Evolutionary conservation across 2,113 vertebrate genomes (phyloP).

Genomic region (Arothron firmamentum): DNA sequence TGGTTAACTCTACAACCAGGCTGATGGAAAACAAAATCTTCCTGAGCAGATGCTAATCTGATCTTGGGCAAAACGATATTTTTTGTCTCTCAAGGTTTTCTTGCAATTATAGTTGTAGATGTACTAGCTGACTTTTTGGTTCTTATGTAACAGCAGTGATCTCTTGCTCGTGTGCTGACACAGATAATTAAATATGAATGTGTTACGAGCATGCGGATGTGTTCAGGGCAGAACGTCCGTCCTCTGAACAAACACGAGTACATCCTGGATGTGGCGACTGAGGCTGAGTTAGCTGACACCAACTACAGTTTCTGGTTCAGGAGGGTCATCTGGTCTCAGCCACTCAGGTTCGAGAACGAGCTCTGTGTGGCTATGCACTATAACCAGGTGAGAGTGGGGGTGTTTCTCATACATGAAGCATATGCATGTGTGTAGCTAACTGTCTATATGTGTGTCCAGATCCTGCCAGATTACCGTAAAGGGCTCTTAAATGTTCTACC

Average conservation of each 20-base stretch:
- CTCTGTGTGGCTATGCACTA: slow-evolving; percentile 90
- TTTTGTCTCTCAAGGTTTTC: no score
- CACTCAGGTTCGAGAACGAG: slow-evolving; percentile 92
- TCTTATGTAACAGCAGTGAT: not conserved
- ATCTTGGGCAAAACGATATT: no score
- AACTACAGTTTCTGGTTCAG: slow-evolving; percentile 92
- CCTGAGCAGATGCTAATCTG: no score
- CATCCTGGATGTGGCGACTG: slow-evolving; percentile 84
- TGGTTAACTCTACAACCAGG: no score
- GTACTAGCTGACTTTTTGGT: not conserved
- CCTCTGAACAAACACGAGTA: slow-evolving; percentile 87
- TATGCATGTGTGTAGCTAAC: not conserved
- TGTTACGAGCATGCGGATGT: not conserved
- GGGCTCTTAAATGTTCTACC: slow-evolving; percentile 84
- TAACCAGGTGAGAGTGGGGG: slow-evolving; percentile 79
- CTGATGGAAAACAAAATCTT: no score
- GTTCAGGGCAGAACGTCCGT: slow-evolving; percentile 86
- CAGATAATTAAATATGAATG: not conserved
- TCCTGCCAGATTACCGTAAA: slow-evolving; percentile 91
- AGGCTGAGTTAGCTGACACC: slow-evolving; percentile 79
- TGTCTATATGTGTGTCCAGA: slow-evolving; percentile 66
- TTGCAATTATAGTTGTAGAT: no score
- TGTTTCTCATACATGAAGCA: not conserved
- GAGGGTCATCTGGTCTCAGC: slow-evolving; percentile 88
- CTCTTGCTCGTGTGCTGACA: not conserved